Conservation (phyloP, 1,140 invertebrate genomes). For the Drosophila micromelanica region DNA sequence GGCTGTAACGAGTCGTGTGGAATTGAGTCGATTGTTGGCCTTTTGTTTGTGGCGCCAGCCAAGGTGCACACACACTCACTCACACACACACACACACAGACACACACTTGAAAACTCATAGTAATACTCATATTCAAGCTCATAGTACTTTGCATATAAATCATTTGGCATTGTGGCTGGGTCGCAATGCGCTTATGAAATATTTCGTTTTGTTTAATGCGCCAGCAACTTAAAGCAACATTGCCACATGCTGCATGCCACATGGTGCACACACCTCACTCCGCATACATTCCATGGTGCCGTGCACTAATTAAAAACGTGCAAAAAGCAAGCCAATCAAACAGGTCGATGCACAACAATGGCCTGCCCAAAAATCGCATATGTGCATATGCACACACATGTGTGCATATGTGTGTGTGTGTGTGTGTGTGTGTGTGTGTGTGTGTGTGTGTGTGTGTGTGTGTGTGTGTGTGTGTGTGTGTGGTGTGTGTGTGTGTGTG, state of each 20-base stretch:
- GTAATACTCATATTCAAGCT: slow-evolving; percentile 13
- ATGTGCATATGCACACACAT: slow-evolving; percentile 23
- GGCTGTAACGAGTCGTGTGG: slow-evolving; percentile 54
- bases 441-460: not conserved
- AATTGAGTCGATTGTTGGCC: slow-evolving; percentile 66
- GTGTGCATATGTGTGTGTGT: slow-evolving; percentile 5
- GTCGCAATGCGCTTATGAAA: slow-evolving; percentile 78
- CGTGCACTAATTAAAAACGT: slow-evolving; percentile 76
- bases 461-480: not conserved
- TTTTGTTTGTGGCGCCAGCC: slow-evolving; percentile 52
- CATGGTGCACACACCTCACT: not conserved
- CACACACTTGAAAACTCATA: slow-evolving; percentile 7
- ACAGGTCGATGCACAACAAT: slow-evolving; percentile 81
- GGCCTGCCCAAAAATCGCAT: slow-evolving; percentile 44
- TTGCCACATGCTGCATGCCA: slow-evolving; percentile 35
- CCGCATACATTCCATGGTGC: slow-evolving; percentile 3
- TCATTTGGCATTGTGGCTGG: slow-evolving; percentile 72
- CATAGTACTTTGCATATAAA: slow-evolving; percentile 75
- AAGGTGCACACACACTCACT: slow-evolving; percentile 24
- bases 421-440: slow-evolving; percentile 10
- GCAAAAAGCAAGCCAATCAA: slow-evolving; percentile 81
- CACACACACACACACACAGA: slow-evolving; percentile 12
- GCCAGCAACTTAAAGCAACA: slow-evolving; percentile 46
- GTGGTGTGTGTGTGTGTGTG: not conserved
- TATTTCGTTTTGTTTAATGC: slow-evolving; percentile 75